A percentile compares a stretch with the other conserved stretches of the same genome.
These are phyloP conservation scores for Papilio dardanus DNA, from an alignment of 1,140 invertebrate species.

Conservation along the genomic window DNA sequence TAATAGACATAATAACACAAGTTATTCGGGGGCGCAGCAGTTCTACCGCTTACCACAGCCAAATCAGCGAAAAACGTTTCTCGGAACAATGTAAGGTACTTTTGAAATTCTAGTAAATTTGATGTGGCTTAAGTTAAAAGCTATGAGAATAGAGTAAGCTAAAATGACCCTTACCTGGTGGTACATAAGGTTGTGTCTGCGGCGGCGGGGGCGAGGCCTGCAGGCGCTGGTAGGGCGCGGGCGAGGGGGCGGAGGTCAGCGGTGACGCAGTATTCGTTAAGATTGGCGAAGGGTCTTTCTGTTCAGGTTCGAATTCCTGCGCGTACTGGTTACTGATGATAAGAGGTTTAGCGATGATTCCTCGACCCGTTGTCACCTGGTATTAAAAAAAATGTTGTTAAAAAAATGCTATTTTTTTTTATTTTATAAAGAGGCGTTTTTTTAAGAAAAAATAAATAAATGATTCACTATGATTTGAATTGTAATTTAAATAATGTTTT, in stretches of 20 bases:
- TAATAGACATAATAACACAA: neutral
- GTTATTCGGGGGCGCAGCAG: too few relatives aligned
- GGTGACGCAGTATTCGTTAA: conserved; percentile 41
- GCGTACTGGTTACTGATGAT: conserved; percentile 80
- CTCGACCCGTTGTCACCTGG: conserved; percentile 70
- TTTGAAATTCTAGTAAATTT: too few relatives aligned
- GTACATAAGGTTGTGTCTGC: conserved; percentile 67
- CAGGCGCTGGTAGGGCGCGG: conserved; percentile 38
- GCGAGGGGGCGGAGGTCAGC: conserved; percentile 48
- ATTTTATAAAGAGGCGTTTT: too few relatives aligned
- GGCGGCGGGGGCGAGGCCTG: conserved; percentile 55
- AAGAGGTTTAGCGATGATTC: conserved; percentile 65
- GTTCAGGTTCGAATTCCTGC: conserved; percentile 73
- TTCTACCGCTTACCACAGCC: too few relatives aligned
- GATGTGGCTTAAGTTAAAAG: too few relatives aligned
- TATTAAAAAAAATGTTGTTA: neutral
- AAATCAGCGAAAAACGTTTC: too few relatives aligned
- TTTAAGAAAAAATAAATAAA: neutral
- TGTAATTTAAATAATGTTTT: too few relatives aligned
- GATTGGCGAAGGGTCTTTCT: conserved; percentile 55
- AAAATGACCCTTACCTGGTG: conserved; percentile 63
- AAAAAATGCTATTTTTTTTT: too few relatives aligned
- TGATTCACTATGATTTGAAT: neutral
- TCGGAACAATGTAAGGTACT: too few relatives aligned
- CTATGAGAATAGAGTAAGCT: neutral